phyloP scores from a whole-genome alignment of 2,113 vertebrate genomes.

The Thomomys bottae region DNA sequence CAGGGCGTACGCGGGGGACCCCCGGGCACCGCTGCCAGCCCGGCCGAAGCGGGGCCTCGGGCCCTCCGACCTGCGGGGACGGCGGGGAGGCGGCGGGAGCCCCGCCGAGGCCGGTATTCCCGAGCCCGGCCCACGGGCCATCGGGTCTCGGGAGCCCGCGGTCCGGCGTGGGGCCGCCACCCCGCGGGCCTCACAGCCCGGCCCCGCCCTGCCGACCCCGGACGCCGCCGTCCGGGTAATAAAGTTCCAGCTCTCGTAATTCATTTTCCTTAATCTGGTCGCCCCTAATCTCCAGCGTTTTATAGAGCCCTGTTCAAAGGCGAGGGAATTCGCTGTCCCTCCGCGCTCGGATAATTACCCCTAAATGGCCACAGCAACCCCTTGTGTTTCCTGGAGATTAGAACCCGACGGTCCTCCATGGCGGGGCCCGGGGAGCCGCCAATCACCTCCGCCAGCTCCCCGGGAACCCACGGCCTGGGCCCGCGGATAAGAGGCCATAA shows the following conservation, averaged over 20 bases:
- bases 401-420: slow-evolving; percentile 90
- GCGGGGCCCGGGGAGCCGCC: slow-evolving; percentile 86
- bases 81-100: not conserved
- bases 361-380: slow-evolving; percentile 90
- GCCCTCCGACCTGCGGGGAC: not conserved
- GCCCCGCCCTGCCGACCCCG: slow-evolving; percentile 67
- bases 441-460: slow-evolving; percentile 81
- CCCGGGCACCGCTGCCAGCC: no score
- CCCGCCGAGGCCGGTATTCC: not conserved
- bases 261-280: slow-evolving; percentile 82
- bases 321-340: slow-evolving; percentile 86
- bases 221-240: slow-evolving; percentile 80
- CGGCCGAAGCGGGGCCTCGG: no score
- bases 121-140: not conserved
- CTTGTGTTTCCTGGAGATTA: slow-evolving; percentile 94
- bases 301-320: slow-evolving; percentile 89
- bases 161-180: not conserved
- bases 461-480: slow-evolving; percentile 78
- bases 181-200: not conserved
- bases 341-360: slow-evolving; percentile 90
- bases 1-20: fast-evolving
- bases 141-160: not conserved
- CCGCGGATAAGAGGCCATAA: slow-evolving; percentile 76
- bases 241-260: slow-evolving; percentile 78
- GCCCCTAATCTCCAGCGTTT: slow-evolving; percentile 87